A percentile compares a stretch with the other conserved stretches of the same genome.
phyloP scores from a whole-genome alignment of 1,140 invertebrate species.

The Zaprionus ornatus region DNA sequence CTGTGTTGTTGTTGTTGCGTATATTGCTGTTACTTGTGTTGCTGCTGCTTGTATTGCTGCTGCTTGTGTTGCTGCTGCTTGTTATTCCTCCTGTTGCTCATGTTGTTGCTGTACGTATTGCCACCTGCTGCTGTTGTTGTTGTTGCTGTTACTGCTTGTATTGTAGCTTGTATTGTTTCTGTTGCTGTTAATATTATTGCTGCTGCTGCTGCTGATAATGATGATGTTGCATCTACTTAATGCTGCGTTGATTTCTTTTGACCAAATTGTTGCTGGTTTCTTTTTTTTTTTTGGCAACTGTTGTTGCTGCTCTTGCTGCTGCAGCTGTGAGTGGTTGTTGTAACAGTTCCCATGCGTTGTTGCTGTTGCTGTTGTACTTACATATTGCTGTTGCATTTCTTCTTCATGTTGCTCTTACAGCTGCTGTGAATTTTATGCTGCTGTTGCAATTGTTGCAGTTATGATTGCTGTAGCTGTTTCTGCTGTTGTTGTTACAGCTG shows the following conservation, averaged over 20 bases:
- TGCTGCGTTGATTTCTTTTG: conserved; percentile 33
- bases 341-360: background rate
- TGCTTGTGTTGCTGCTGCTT: background rate
- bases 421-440: too few relatives aligned
- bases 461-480: too few relatives aligned
- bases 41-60: background rate
- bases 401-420: too few relatives aligned
- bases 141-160: background rate
- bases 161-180: background rate
- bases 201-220: conserved; percentile 25
- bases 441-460: too few relatives aligned
- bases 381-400: too few relatives aligned
- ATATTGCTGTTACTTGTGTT: background rate
- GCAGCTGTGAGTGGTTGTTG: background rate
- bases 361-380: background rate
- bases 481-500: background rate
- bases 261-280: conserved; percentile 15
- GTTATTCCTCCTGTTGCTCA: background rate
- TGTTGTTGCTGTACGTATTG: background rate
- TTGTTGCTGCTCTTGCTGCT: background rate
- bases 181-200: background rate
- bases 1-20: too few relatives aligned
- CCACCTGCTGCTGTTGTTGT: background rate
- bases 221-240: conserved; percentile 55
- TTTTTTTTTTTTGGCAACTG: conserved; percentile 1